Conservation (phyloP, 2,888 invertebrate species). For the Blastobasis lacticolella region DNA sequence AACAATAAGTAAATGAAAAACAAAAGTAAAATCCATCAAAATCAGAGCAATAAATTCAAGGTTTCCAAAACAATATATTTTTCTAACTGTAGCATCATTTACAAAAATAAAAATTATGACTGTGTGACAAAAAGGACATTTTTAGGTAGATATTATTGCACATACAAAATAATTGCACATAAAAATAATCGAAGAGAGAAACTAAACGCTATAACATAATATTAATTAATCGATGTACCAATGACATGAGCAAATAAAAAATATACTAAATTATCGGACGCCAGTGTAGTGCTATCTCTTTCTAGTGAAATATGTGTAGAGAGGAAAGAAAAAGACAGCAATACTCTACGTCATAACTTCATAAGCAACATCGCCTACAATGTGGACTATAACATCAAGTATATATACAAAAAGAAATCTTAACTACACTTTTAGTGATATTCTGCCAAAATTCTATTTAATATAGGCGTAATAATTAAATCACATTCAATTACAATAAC, state of each 20-base stretch:
- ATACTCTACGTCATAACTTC: too few relatives aligned
- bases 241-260: constrained; percentile 45
- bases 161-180: constrained; percentile 21
- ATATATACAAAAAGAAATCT: constrained; percentile 9
- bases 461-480: constrained; percentile 32
- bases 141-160: too few relatives aligned
- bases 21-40: too few relatives aligned
- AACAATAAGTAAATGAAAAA: too few relatives aligned
- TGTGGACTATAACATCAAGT: not conserved
- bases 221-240: constrained; percentile 55
- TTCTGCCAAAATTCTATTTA: constrained; percentile 15
- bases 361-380: not conserved
- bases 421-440: constrained; percentile 34
- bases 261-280: too few relatives aligned
- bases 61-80: too few relatives aligned
- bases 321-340: too few relatives aligned
- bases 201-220: constrained; percentile 7
- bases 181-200: constrained; percentile 7
- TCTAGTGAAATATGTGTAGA: too few relatives aligned
- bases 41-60: too few relatives aligned
- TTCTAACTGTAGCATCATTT: constrained; percentile 16
- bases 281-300: too few relatives aligned
- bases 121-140: not conserved
- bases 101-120: constrained; percentile 23
- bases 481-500: constrained; percentile 36